A percentile compares a stretch with the other conserved stretches of the same genome.
Conservation (phyloP, 2,113 vertebrate species). For the Delphinapterus leucas region DNA sequence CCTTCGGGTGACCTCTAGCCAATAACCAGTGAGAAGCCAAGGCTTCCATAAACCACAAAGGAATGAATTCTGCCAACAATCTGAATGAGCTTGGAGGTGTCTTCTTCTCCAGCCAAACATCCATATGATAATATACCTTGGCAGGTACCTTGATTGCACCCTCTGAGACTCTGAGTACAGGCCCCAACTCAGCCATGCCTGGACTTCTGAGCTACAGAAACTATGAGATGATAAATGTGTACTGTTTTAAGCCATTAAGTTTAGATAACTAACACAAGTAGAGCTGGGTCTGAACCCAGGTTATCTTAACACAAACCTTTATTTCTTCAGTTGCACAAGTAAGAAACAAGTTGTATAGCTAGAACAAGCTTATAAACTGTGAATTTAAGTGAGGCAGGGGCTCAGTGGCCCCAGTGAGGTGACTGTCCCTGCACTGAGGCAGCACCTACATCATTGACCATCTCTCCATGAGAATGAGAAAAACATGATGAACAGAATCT, state of each 20-base stretch:
- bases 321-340: neutral
- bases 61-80: neutral
- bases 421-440: neutral
- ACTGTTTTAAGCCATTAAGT: neutral
- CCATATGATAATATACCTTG: neutral
- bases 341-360: neutral
- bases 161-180: neutral
- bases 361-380: neutral
- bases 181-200: neutral
- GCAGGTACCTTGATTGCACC: neutral
- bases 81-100: neutral
- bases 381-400: neutral
- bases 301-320: neutral
- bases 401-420: neutral
- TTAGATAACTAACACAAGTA: neutral
- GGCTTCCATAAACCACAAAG: neutral
- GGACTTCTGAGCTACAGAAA: neutral
- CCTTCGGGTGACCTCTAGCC: neutral
- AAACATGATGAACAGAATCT: neutral
- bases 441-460: neutral
- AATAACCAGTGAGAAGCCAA: neutral
- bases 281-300: neutral
- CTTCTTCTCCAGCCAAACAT: neutral
- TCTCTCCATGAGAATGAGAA: neutral
- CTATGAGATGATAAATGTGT: neutral